Conservation (phyloP, 2,888 invertebrate genomes). For the Caenorhabditis drosophilae region DNA sequence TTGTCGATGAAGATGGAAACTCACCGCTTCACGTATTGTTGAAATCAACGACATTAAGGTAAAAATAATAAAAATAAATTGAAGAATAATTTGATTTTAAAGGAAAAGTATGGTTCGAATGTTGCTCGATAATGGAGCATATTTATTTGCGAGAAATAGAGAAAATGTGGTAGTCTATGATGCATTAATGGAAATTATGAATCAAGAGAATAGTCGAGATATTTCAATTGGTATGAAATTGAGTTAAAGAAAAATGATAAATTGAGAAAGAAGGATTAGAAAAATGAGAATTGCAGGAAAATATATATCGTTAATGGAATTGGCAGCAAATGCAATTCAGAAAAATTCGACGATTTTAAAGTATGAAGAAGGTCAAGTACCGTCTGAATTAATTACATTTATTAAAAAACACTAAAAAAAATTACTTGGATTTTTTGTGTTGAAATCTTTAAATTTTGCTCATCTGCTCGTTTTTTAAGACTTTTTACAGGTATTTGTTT, state of each 20-base stretch:
- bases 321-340: slow-evolving; percentile 38
- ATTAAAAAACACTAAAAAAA: no score
- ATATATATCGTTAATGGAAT: slow-evolving; percentile 28
- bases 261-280: slow-evolving; percentile 6
- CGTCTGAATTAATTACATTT: no score
- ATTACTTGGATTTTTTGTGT: no score
- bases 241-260: no score
- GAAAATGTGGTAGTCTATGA: slow-evolving; percentile 42
- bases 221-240: slow-evolving; percentile 14
- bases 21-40: slow-evolving; percentile 54
- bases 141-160: slow-evolving; percentile 42
- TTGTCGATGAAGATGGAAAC: slow-evolving; percentile 35
- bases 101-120: slow-evolving; percentile 30
- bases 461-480: no score
- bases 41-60: slow-evolving; percentile 13
- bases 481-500: no score
- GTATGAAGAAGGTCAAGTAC: no score
- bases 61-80: neutral
- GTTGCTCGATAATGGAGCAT: slow-evolving; percentile 39
- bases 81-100: neutral
- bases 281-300: slow-evolving; percentile 30
- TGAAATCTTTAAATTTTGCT: no score
- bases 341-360: no score
- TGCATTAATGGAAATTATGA: slow-evolving; percentile 15
- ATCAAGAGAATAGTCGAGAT: neutral